phyloP scores from a whole-genome alignment of 53 echinoderm and acorn worm species.

The Temnopleurus reevesii region DNA sequence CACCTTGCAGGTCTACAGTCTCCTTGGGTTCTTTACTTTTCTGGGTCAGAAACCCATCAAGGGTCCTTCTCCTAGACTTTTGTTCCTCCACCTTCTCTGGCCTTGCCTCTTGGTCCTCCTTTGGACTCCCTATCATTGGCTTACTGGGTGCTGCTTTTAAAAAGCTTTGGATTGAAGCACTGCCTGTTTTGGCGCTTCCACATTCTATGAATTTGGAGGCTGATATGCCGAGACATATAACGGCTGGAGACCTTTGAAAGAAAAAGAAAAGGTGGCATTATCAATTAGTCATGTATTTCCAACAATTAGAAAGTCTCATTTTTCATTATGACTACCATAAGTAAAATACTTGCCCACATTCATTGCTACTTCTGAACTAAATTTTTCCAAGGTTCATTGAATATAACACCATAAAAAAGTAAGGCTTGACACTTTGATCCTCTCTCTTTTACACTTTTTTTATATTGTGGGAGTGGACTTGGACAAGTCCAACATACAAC shows the following conservation, averaged over 20 bases:
- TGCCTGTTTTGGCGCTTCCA: constrained; percentile 56
- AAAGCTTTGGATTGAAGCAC: constrained; percentile 74
- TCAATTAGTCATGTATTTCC: no score
- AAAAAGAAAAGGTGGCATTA: background rate
- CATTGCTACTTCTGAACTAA: no score
- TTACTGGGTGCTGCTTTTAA: constrained; percentile 58
- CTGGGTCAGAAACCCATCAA: constrained; percentile 50
- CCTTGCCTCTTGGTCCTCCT: background rate
- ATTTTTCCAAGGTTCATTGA: no score
- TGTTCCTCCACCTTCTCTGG: background rate
- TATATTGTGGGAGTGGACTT: no score
- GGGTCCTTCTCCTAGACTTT: constrained; percentile 5
- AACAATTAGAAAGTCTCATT: no score
- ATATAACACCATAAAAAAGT: no score
- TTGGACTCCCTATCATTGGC: background rate
- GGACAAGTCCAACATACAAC: no score
- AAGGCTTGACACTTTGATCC: no score
- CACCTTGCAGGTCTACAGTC: background rate
- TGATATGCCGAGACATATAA: constrained; percentile 73
- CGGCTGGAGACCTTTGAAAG: constrained; percentile 74
- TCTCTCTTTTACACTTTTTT: no score
- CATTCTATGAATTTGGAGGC: constrained; percentile 83
- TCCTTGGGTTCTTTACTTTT: background rate
- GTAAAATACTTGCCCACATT: no score
- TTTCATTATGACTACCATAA: no score